phyloP scores from a whole-genome alignment of 2,797 vertebrate genomes.

The Podarcis siculus region DNA sequence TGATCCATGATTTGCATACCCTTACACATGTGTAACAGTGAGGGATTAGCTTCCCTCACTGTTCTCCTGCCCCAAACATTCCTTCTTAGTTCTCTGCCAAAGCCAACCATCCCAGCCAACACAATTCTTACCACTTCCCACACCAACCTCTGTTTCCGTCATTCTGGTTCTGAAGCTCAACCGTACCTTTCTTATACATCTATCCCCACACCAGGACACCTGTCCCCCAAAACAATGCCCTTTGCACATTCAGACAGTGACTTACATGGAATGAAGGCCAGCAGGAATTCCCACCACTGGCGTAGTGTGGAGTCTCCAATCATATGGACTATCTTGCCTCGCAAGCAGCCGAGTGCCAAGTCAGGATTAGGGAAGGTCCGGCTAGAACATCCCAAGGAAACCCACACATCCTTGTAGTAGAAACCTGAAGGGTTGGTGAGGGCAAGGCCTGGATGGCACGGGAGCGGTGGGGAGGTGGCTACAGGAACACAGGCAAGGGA shows the following conservation, averaged over 20 bases:
- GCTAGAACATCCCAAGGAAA: constrained; percentile 48
- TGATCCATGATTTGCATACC: too few species aligned
- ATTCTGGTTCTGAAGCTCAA: neutral
- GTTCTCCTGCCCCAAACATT: neutral
- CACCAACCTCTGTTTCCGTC: neutral
- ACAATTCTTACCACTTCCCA: neutral
- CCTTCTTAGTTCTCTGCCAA: neutral
- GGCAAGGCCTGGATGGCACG: neutral
- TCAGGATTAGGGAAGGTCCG: neutral
- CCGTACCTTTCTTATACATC: neutral
- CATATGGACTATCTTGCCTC: constrained; percentile 29
- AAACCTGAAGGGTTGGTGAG: neutral
- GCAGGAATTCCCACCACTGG: constrained; percentile 71
- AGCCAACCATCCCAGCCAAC: neutral
- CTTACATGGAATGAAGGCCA: neutral
- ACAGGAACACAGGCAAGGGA: neutral
- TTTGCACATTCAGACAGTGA: neutral
- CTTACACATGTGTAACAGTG: too few species aligned
- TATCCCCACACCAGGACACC: neutral
- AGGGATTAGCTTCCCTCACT: too few species aligned
- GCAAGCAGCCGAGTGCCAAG: neutral
- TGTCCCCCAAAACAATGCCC: neutral
- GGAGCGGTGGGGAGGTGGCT: constrained; percentile 60
- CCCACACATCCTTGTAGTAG: constrained; percentile 65
- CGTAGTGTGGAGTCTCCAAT: constrained; percentile 71